phyloP scores from a whole-genome alignment of 2,888 invertebrate species.

The Watsonalla binaria region DNA sequence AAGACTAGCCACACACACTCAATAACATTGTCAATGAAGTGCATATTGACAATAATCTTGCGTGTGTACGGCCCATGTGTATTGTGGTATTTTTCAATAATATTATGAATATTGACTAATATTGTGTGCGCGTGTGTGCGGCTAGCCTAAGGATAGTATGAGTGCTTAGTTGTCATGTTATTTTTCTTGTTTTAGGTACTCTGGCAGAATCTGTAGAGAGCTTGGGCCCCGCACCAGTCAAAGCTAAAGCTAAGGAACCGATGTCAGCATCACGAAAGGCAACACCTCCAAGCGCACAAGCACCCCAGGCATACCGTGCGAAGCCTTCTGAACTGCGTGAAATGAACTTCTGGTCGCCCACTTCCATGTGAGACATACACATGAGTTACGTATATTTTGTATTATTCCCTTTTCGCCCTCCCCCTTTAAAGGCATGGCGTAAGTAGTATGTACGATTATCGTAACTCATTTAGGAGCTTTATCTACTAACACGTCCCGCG shows the following conservation, averaged over 20 bases:
- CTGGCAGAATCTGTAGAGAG: slow-evolving; percentile 68
- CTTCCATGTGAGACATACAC: slow-evolving; percentile 82
- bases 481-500: not conserved
- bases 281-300: slow-evolving; percentile 37
- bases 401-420: not conserved
- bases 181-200: slow-evolving; percentile 34
- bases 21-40: too few species aligned
- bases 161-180: not conserved
- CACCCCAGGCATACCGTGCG: slow-evolving; percentile 44
- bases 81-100: too few species aligned
- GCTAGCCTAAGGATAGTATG: not conserved
- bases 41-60: too few species aligned
- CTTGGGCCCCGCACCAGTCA: slow-evolving; percentile 58
- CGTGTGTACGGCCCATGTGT: too few species aligned
- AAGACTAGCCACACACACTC: too few species aligned
- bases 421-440: not conserved
- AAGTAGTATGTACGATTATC: not conserved
- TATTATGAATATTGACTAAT: too few species aligned
- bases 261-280: slow-evolving; percentile 26
- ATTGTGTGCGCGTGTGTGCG: not conserved
- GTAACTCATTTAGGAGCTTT: not conserved
- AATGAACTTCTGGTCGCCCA: slow-evolving; percentile 92
- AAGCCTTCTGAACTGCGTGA: slow-evolving; percentile 83
- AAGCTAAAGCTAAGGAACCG: slow-evolving; percentile 30
- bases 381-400: slow-evolving; percentile 5